A percentile compares a stretch with the other conserved stretches of the same genome.
phyloP scores from a whole-genome alignment of 2,113 vertebrate genomes.

The Pipa parva region DNA sequence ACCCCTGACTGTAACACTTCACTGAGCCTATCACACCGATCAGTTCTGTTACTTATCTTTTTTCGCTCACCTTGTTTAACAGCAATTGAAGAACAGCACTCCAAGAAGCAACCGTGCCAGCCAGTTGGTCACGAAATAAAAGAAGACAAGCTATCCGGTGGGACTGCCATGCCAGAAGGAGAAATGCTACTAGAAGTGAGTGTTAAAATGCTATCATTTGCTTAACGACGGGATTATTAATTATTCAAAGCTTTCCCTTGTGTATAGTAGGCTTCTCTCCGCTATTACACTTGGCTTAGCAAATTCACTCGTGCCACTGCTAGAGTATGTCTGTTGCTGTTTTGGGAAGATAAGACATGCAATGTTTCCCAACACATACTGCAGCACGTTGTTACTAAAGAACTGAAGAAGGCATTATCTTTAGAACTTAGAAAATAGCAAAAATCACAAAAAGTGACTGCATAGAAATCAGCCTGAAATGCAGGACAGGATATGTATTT shows the following conservation, averaged over 20 bases:
- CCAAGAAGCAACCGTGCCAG: slow-evolving; percentile 61
- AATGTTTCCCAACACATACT: slow-evolving; percentile 40
- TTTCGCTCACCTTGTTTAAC: slow-evolving; percentile 47
- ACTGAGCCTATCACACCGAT: slow-evolving; percentile 30
- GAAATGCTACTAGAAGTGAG: slow-evolving; percentile 87
- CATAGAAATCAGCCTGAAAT: not conserved
- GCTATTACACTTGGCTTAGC: slow-evolving; percentile 29
- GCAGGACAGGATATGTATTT: too few relatives aligned
- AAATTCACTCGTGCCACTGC: slow-evolving; percentile 35
- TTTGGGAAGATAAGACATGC: slow-evolving; percentile 35
- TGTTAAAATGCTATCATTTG: slow-evolving; percentile 33
- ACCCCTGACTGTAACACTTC: slow-evolving; percentile 28
- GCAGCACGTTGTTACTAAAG: slow-evolving; percentile 18
- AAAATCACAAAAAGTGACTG: not conserved
- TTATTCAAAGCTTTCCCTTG: slow-evolving; percentile 30
- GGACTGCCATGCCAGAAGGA: slow-evolving; percentile 69
- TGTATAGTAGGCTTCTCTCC: slow-evolving; percentile 23
- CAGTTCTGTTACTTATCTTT: slow-evolving; percentile 35
- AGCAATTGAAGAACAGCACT: slow-evolving; percentile 76
- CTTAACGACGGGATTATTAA: slow-evolving; percentile 27
- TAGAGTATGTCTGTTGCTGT: slow-evolving; percentile 30
- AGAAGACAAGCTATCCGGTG: slow-evolving; percentile 52
- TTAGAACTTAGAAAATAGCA: not conserved
- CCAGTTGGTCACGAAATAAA: slow-evolving; percentile 60
- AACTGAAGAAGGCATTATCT: not conserved